Conservation (phyloP, 2,797 vertebrate species). For the Sylvilagus floridanus region DNA sequence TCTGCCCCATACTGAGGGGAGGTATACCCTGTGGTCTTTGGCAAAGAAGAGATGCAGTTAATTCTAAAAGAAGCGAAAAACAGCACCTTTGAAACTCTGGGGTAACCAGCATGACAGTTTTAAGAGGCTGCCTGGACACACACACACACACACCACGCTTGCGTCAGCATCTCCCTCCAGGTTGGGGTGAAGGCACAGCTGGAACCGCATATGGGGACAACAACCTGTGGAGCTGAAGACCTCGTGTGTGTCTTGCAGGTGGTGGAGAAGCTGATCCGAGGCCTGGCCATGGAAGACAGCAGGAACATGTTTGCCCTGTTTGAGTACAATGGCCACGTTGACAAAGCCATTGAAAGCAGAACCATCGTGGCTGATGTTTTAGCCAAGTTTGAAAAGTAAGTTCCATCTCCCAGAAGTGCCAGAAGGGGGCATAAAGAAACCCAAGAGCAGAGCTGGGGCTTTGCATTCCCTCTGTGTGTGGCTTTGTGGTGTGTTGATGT, state of each 20-base stretch:
- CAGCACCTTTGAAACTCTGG: not conserved
- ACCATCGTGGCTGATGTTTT: slow-evolving; percentile 95
- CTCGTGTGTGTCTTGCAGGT: slow-evolving; percentile 86
- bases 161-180: fast-evolving
- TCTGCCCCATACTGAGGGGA: not conserved
- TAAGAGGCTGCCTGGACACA: not conserved
- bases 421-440: slow-evolving; percentile 35
- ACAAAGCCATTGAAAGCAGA: slow-evolving; percentile 97
- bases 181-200: fast-evolving
- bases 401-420: not conserved
- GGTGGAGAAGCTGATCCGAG: slow-evolving; percentile 93
- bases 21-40: not conserved
- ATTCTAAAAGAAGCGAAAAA: not conserved
- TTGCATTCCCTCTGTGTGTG: not conserved
- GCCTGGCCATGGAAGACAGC: slow-evolving; percentile 94
- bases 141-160: too few species aligned
- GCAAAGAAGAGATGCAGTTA: not conserved
- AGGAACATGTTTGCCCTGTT: slow-evolving; percentile 95
- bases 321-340: slow-evolving; percentile 91
- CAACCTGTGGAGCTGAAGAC: not conserved
- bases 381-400: slow-evolving; percentile 98
- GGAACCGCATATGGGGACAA: fast-evolving
- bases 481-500: not conserved
- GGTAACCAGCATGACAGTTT: fast-evolving
- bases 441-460: not conserved